Conservation (phyloP, 2,797 vertebrate species). For the Arremon aurantiirostris region DNA sequence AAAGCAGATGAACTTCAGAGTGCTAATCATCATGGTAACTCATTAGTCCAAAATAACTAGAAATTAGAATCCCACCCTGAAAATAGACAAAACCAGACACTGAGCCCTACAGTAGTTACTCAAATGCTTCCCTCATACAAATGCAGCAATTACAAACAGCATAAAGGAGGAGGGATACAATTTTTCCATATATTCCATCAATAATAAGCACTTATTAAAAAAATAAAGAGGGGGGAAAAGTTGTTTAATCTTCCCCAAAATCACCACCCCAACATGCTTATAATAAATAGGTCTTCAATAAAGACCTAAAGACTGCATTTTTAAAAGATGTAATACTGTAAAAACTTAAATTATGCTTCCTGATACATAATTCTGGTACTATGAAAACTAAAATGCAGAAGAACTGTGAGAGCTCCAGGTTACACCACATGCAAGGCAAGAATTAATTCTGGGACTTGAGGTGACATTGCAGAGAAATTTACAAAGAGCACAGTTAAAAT, state of each 20-base stretch:
- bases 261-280: background rate
- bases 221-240: accelerated
- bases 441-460: background rate
- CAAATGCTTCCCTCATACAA: background rate
- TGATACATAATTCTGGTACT: background rate
- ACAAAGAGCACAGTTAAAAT: background rate
- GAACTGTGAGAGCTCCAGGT: background rate
- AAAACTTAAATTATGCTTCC: background rate
- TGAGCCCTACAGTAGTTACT: background rate
- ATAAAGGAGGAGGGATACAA: background rate
- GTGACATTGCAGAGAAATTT: background rate
- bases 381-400: background rate
- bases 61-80: background rate
- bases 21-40: background rate
- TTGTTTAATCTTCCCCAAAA: background rate
- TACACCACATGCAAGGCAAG: background rate
- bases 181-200: background rate
- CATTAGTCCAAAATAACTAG: background rate
- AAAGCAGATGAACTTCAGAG: background rate
- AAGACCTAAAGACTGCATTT: background rate
- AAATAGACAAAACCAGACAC: background rate
- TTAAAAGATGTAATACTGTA: background rate
- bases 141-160: background rate
- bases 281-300: background rate
- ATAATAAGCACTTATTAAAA: background rate